Percentiles rank a stretch among this genome's conserved stretches.
Conservation (phyloP, 2,888 invertebrate genomes). For the Papilio gigon region DNA sequence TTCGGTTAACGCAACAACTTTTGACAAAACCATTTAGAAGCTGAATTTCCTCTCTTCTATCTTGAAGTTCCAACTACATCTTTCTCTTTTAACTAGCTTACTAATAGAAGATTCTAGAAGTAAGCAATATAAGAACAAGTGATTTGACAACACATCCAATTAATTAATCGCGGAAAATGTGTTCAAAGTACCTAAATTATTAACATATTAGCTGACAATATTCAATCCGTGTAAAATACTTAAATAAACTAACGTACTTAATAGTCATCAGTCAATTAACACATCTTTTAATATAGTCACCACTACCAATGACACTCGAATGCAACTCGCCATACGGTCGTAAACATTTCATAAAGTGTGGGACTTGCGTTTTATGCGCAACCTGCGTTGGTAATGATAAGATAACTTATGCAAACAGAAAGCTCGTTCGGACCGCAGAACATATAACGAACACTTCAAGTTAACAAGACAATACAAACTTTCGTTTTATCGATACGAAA, state of each 20-base stretch:
- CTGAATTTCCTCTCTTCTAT: no score
- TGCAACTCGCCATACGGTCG: background rate
- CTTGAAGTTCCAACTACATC: no score
- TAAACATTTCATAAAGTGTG: constrained; percentile 7
- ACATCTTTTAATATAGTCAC: background rate
- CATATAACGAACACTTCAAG: background rate
- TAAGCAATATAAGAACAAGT: no score
- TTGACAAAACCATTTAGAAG: background rate
- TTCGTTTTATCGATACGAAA: no score
- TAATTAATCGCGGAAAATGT: no score
- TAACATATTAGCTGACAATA: background rate
- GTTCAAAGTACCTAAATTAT: no score
- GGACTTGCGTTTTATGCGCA: background rate
- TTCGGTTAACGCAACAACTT: background rate
- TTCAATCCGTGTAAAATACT: background rate
- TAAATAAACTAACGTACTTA: background rate
- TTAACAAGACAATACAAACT: background rate
- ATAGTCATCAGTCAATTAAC: background rate
- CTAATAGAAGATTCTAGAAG: no score
- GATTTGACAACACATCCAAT: no score
- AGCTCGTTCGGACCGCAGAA: background rate
- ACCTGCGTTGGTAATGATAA: constrained; percentile 32
- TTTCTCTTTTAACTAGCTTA: no score
- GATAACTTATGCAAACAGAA: constrained; percentile 20
- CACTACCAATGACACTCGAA: background rate